Percentiles rank a stretch among this genome's conserved stretches.
phyloP scores from a whole-genome alignment of 2,113 vertebrate genomes.

The Sigmodon hispidus region DNA sequence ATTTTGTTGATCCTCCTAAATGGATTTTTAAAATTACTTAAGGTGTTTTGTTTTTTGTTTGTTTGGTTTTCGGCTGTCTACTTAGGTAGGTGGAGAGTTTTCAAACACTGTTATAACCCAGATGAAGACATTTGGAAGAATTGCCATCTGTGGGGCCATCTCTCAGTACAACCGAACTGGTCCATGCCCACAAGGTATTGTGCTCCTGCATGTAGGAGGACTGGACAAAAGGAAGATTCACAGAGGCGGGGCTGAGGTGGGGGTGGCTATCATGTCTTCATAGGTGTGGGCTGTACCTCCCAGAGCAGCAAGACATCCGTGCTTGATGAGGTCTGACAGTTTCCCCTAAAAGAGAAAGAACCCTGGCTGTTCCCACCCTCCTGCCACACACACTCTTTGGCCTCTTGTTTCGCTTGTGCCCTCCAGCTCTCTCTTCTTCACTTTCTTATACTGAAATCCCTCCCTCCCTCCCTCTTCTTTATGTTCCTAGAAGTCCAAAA shows the following conservation, averaged over 20 bases:
- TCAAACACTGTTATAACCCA: constrained; percentile 86
- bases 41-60: neutral
- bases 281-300: neutral
- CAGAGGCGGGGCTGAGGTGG: neutral
- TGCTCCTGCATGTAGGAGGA: neutral
- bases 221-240: neutral
- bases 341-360: neutral
- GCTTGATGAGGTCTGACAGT: neutral
- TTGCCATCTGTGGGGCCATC: constrained; percentile 93
- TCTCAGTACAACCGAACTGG: constrained; percentile 88
- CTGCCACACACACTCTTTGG: neutral
- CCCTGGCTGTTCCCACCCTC: neutral
- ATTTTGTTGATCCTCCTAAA: constrained; percentile 1
- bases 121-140: constrained; percentile 92
- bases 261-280: neutral
- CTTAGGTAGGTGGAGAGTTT: constrained; percentile 92
- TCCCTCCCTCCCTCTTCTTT: neutral
- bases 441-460: neutral
- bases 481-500: neutral
- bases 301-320: neutral
- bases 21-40: neutral
- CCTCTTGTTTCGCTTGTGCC: neutral
- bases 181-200: constrained; percentile 87
- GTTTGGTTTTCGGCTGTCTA: neutral
- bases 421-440: neutral